Conservation (phyloP, 2,888 invertebrate species). For the Metellina segmentata region DNA sequence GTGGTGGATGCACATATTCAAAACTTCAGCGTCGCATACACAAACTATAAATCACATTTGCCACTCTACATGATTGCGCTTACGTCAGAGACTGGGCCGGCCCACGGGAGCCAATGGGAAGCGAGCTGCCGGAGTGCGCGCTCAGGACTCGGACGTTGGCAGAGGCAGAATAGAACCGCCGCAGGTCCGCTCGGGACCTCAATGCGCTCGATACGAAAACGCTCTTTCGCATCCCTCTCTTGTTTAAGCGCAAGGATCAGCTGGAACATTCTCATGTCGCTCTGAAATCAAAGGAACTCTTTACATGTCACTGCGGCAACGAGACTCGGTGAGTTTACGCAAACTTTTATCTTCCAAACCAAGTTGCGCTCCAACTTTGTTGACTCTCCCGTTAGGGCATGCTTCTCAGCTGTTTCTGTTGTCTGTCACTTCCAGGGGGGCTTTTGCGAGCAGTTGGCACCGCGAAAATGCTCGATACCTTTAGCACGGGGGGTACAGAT, state of each 20-base stretch:
- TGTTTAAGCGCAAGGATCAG: slow-evolving; percentile 31
- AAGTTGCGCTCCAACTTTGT: too few relatives aligned
- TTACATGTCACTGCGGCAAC: slow-evolving; percentile 60
- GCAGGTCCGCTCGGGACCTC: slow-evolving; percentile 54
- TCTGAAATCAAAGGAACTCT: slow-evolving; percentile 10
- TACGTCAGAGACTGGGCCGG: slow-evolving; percentile 70
- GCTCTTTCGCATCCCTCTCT: neutral
- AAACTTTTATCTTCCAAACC: too few relatives aligned
- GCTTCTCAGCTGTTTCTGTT: too few relatives aligned
- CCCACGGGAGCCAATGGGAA: slow-evolving; percentile 52
- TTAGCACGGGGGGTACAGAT: too few relatives aligned
- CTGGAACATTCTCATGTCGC: slow-evolving; percentile 57
- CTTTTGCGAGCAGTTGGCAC: too few relatives aligned
- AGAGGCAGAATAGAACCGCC: slow-evolving; percentile 49
- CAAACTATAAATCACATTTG: slow-evolving; percentile 74
- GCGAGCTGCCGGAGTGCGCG: slow-evolving; percentile 36
- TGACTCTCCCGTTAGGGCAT: too few relatives aligned
- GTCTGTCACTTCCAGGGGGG: too few relatives aligned
- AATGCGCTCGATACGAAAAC: slow-evolving; percentile 37
- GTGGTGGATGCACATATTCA: slow-evolving; percentile 72
- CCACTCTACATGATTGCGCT: slow-evolving; percentile 72
- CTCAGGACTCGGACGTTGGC: slow-evolving; percentile 23
- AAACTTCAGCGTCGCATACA: slow-evolving; percentile 71
- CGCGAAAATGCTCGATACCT: too few relatives aligned
- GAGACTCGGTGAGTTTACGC: slow-evolving; percentile 31